Conservation (phyloP, 2,888 invertebrate species). For the Tipula confusa region DNA sequence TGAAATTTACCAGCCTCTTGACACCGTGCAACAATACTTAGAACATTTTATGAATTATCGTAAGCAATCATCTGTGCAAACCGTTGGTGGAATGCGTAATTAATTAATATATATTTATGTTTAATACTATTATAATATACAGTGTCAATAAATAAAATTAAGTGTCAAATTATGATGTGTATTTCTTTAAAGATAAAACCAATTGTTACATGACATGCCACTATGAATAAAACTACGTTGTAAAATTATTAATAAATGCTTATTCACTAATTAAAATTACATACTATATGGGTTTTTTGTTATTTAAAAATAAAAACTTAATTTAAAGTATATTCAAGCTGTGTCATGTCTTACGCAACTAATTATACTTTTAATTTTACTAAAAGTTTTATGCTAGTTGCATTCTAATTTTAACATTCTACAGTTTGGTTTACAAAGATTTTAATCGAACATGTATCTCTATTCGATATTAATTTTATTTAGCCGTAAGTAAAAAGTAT, state of each 20-base stretch:
- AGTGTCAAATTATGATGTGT: neutral
- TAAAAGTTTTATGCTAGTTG: neutral
- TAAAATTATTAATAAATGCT: neutral
- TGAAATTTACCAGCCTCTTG: conserved; percentile 82
- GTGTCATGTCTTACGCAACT: neutral
- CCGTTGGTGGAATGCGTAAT: conserved; percentile 27
- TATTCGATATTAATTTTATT: neutral
- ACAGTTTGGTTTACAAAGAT: neutral
- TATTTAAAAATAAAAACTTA: neutral
- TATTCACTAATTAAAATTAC: neutral
- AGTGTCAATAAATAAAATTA: neutral
- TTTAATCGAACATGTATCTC: neutral
- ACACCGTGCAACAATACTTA: conserved; percentile 89
- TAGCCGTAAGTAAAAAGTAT: neutral
- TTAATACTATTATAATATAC: neutral
- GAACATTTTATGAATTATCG: conserved; percentile 89
- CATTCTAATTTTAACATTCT: neutral
- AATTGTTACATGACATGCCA: too few species aligned
- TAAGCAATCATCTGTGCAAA: conserved; percentile 57
- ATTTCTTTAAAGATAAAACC: neutral
- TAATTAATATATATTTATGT: neutral
- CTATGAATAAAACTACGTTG: too few species aligned
- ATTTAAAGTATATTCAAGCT: neutral
- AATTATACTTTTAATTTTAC: neutral
- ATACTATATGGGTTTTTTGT: neutral